Percentiles rank a stretch among this genome's conserved stretches.
Conservation (phyloP, 2,888 invertebrate species). For the Augiades crinisus region DNA sequence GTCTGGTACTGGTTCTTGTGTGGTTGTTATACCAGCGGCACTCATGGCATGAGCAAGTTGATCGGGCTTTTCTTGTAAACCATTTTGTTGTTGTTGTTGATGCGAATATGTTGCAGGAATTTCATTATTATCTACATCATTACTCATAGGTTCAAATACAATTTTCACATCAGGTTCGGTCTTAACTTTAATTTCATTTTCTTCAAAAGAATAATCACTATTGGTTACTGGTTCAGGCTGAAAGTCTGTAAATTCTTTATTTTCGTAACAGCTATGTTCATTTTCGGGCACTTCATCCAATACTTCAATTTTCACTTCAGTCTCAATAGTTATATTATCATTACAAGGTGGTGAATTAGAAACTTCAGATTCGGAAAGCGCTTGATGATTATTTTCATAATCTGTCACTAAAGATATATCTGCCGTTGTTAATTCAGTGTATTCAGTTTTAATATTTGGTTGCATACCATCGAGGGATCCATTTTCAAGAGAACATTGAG, state of each 20-base stretch:
- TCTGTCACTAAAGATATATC: conserved; percentile 62
- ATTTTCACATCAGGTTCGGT: conserved; percentile 30
- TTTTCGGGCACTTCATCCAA: conserved; percentile 54
- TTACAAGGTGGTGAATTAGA: conserved; percentile 40
- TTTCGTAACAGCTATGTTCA: conserved; percentile 41
- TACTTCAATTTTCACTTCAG: conserved; percentile 52
- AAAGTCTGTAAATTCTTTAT: conserved; percentile 39
- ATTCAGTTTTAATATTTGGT: conserved; percentile 63
- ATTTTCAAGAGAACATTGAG: conserved; percentile 66
- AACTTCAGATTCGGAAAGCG: conserved; percentile 42
- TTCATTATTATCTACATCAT: conserved; percentile 7
- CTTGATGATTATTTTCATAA: conserved; percentile 53
- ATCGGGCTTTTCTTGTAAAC: conserved; percentile 55
- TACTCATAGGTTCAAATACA: conserved; percentile 28
- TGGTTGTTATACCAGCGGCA: conserved; percentile 66
- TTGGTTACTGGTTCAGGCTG: conserved; percentile 40
- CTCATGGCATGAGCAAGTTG: conserved; percentile 74
- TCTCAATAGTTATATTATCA: conserved; percentile 50
- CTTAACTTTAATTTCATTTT: conserved; percentile 33
- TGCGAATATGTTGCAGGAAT: not conserved
- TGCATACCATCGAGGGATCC: conserved; percentile 59
- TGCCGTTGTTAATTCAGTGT: conserved; percentile 72
- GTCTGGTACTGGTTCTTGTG: conserved; percentile 43
- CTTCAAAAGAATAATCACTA: conserved; percentile 41
- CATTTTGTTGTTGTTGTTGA: conserved; percentile 40